Percentiles rank a stretch among this genome's conserved stretches.
Conservation (phyloP, 1,140 invertebrate genomes). For the Cherax quadricarinatus region DNA sequence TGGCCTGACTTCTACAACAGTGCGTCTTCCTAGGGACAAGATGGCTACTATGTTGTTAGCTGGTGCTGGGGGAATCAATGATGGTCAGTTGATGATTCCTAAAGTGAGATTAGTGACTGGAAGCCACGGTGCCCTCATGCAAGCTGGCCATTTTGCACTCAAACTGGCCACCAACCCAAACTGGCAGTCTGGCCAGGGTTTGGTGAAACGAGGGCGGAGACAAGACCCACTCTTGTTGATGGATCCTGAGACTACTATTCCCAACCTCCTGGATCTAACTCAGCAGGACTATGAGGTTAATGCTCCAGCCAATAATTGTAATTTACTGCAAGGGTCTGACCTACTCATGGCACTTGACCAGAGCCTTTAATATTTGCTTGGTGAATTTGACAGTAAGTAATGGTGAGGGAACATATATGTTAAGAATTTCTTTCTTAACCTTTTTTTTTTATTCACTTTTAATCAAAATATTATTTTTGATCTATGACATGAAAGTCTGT, state of each 20-base stretch:
- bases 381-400: slow-evolving; percentile 16
- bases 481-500: background rate
- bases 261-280: slow-evolving; percentile 78
- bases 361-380: slow-evolving; percentile 15
- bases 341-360: slow-evolving; percentile 79
- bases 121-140: slow-evolving; percentile 16
- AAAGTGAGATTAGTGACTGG: slow-evolving; percentile 54
- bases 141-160: slow-evolving; percentile 39
- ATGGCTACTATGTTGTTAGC: slow-evolving; percentile 32
- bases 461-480: slow-evolving; percentile 39
- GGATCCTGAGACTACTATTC: slow-evolving; percentile 74
- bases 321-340: slow-evolving; percentile 79
- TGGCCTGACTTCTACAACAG: background rate
- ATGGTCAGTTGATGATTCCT: background rate
- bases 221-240: slow-evolving; percentile 56
- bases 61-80: slow-evolving; percentile 3
- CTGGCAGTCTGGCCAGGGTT: background rate
- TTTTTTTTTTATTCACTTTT: background rate
- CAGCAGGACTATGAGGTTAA: slow-evolving; percentile 81
- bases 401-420: slow-evolving; percentile 26
- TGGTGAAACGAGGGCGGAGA: background rate
- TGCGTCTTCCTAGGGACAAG: slow-evolving; percentile 20
- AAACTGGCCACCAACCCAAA: slow-evolving; percentile 40
- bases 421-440: background rate
- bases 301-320: slow-evolving; percentile 77